These are phyloP conservation scores for Tenthredo scrophulariae DNA, from an alignment of 2,888 invertebrate genomes.

Conservation along the genomic window DNA sequence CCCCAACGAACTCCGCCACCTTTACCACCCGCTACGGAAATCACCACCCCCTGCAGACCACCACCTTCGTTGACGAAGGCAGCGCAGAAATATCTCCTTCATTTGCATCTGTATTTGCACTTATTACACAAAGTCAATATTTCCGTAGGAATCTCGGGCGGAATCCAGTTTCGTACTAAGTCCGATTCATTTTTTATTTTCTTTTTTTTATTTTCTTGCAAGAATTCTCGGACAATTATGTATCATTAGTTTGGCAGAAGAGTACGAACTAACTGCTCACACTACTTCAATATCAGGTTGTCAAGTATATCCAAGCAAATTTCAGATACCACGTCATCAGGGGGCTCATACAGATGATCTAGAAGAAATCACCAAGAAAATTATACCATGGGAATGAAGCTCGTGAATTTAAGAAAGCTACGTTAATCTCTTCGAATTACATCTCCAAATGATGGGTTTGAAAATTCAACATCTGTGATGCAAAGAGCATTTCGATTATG, in stretches of 20 bases:
- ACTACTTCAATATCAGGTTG: not conserved
- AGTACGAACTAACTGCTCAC: not conserved
- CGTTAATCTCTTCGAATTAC: too few relatives aligned
- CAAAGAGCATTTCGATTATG: too few relatives aligned
- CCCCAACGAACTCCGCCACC: conserved; percentile 34
- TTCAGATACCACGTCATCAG: too few relatives aligned
- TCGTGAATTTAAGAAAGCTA: too few relatives aligned
- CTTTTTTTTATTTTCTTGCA: not conserved
- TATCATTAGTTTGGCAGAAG: not conserved
- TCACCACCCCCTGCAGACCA: conserved; percentile 19
- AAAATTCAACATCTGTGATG: too few relatives aligned
- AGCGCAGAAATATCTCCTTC: conserved; percentile 24
- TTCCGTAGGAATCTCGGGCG: not conserved
- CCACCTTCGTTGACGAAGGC: conserved; percentile 6
- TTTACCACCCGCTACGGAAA: conserved; percentile 28
- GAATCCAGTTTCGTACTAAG: not conserved
- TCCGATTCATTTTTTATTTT: not conserved
- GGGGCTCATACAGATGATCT: too few relatives aligned
- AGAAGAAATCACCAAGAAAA: too few relatives aligned
- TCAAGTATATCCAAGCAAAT: too few relatives aligned
- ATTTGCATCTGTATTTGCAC: conserved; percentile 44
- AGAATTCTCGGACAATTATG: not conserved
- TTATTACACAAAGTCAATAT: not conserved
- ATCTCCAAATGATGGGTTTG: too few relatives aligned
- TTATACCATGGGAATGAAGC: too few relatives aligned